A percentile compares a stretch with the other conserved stretches of the same genome.
Conservation (phyloP, 1,140 invertebrate species). For the Diplogasteroides magnus region DNA sequence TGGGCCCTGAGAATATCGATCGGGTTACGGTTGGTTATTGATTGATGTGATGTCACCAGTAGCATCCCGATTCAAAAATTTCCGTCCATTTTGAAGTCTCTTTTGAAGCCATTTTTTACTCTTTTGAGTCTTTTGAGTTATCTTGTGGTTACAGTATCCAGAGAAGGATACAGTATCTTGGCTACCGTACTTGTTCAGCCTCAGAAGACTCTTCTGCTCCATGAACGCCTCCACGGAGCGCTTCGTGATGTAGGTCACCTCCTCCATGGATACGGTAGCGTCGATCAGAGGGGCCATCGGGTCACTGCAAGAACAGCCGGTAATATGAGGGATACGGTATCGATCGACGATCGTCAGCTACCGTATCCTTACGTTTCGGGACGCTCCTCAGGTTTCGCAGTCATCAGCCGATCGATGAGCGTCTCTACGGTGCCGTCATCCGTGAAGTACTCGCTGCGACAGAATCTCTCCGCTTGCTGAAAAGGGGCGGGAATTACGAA, state of each 20-base stretch:
- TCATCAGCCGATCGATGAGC: background rate
- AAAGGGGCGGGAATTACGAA: background rate
- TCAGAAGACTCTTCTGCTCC: background rate
- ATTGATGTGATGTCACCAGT: no score
- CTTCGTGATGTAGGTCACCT: background rate
- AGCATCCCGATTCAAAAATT: no score
- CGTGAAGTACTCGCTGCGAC: no score
- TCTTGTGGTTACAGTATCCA: no score
- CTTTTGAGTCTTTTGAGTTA: no score
- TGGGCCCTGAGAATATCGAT: constrained; percentile 9
- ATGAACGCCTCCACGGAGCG: background rate
- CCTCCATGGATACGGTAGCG: background rate
- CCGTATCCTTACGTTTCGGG: no score
- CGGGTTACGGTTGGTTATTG: background rate
- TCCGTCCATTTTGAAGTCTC: no score
- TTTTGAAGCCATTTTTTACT: no score
- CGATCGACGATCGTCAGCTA: background rate
- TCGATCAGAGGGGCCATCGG: background rate
- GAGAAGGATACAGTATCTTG: background rate
- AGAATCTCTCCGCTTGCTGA: background rate
- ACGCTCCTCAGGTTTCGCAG: background rate
- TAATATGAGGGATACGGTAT: background rate
- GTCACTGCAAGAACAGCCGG: background rate
- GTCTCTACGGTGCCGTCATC: background rate
- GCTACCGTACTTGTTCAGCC: background rate